phyloP scores from a whole-genome alignment of 1,140 invertebrate species.

The Homalodisca vitripennis region DNA sequence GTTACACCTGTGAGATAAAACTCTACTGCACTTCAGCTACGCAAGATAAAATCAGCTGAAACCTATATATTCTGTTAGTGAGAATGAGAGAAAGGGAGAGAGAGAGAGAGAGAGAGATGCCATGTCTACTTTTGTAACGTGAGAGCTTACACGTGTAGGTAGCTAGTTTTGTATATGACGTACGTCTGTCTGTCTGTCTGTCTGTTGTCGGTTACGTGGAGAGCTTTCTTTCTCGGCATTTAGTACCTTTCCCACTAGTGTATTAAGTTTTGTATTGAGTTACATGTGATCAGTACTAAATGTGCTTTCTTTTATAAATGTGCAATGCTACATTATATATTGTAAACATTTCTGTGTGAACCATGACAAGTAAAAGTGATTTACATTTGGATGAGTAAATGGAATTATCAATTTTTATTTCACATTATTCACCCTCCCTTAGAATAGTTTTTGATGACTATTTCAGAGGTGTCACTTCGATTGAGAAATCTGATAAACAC shows the following conservation, averaged over 20 bases:
- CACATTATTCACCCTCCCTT: too few species aligned
- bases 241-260: neutral
- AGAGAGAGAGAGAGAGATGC: neutral
- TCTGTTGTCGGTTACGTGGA: too few species aligned
- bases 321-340: slow-evolving; percentile 22
- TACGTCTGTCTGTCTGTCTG: neutral
- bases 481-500: too few species aligned
- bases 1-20: neutral
- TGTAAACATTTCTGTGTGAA: slow-evolving; percentile 23
- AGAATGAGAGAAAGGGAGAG: neutral
- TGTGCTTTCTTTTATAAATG: slow-evolving; percentile 26
- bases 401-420: too few species aligned
- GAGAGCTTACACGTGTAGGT: neutral
- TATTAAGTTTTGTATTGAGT: slow-evolving; percentile 15
- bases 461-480: too few species aligned
- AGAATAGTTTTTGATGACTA: too few species aligned
- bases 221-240: neutral
- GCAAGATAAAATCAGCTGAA: neutral
- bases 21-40: neutral
- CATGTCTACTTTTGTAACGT: slow-evolving; percentile 12
- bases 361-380: neutral
- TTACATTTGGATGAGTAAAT: slow-evolving; percentile 21
- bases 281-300: neutral
- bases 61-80: neutral
- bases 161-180: slow-evolving; percentile 4